These are phyloP conservation scores for Papilio dardanus DNA, from an alignment of 1,140 invertebrate genomes.

Conservation along the genomic window DNA sequence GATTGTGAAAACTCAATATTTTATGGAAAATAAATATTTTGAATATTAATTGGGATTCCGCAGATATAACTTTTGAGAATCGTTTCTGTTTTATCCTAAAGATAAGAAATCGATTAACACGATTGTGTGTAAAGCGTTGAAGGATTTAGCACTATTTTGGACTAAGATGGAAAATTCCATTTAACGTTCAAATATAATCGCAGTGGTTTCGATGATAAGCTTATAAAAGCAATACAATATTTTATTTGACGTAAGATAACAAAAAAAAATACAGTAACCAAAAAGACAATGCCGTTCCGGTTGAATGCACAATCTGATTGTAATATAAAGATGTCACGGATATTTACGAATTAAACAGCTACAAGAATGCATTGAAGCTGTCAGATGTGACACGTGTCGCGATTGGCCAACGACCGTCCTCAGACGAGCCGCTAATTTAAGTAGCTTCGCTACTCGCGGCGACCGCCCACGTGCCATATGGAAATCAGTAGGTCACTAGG, in stretches of 20 bases:
- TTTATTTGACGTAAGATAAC: neutral
- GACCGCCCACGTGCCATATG: slow-evolving; percentile 68
- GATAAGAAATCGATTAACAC: neutral
- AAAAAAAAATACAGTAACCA: neutral
- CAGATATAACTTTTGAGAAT: neutral
- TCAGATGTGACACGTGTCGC: slow-evolving; percentile 8
- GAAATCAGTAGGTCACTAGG: slow-evolving; percentile 79
- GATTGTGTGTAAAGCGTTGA: too few species aligned
- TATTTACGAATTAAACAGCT: neutral
- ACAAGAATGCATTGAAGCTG: slow-evolving; percentile 2
- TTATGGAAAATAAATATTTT: neutral
- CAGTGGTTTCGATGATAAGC: too few species aligned
- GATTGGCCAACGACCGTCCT: slow-evolving; percentile 16
- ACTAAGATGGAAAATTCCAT: too few species aligned
- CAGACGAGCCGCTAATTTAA: slow-evolving; percentile 10
- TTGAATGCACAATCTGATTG: slow-evolving; percentile 13
- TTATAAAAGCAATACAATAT: neutral
- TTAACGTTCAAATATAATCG: too few species aligned
- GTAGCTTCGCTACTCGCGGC: slow-evolving; percentile 29
- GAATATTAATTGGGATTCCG: neutral
- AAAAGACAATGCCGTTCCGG: slow-evolving; percentile 11
- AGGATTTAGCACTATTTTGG: too few species aligned
- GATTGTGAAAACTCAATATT: slow-evolving; percentile 9
- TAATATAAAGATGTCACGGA: slow-evolving; percentile 8
- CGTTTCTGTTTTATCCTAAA: neutral